Conservation (phyloP, 2,113 vertebrate genomes). For the Columbina picui region DNA sequence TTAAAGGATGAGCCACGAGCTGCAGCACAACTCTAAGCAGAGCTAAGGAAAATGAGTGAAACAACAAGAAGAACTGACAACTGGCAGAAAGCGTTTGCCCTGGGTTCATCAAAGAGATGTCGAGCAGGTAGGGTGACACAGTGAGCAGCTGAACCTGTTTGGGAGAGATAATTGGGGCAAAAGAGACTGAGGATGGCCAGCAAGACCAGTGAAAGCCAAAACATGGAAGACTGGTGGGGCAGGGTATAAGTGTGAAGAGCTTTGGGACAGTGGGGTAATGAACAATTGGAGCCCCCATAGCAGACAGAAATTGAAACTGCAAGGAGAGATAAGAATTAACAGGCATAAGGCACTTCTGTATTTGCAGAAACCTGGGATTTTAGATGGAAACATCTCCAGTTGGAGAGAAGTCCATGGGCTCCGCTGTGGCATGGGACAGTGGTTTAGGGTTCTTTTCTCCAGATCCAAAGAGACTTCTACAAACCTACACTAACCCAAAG, state of each 20-base stretch:
- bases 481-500: neutral
- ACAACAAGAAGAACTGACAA: neutral
- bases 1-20: neutral
- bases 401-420: neutral
- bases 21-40: neutral
- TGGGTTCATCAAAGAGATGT: neutral
- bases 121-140: neutral
- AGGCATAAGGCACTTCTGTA: neutral
- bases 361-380: neutral
- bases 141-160: neutral
- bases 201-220: neutral
- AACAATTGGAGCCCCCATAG: neutral
- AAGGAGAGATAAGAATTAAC: neutral
- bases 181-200: neutral
- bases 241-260: neutral
- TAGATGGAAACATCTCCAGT: neutral
- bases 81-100: conserved; percentile 4
- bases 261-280: neutral
- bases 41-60: neutral
- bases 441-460: neutral
- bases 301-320: neutral
- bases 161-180: neutral
- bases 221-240: neutral
- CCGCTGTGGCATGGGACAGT: neutral
- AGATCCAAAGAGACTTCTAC: neutral